Evolutionary conservation across 1,140 invertebrate genomes (phyloP), one percentile per base, ranked within the genome.

Genomic region (Papilio glaucus): DNA sequence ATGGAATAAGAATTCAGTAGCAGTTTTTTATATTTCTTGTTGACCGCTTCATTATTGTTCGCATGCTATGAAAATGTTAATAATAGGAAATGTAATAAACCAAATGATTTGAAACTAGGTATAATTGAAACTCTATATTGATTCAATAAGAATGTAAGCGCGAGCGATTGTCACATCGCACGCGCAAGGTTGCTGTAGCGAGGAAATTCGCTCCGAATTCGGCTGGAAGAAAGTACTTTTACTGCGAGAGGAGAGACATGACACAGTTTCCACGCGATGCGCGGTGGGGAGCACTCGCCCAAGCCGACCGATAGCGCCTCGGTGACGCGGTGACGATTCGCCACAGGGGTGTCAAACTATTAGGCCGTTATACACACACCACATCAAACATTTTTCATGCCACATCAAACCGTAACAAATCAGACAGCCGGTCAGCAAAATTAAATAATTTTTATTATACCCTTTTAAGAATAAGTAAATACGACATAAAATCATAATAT

Each of bases 161-260:
- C 73, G 82, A 69, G 72, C 77, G 74, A 85, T n/a, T 92, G 89
- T 91, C 88, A 92, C 86, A 75, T 81, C 77, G 79, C 77, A 86
- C 78, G 79, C 77, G 85, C 85, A 88, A 87, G 87, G 87, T 87
- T 89, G 85, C 80, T 83, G 80, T 78, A 80, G 80, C 77, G 81
- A 85, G 86, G 86, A 90, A 88, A 90, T 87, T 87, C 79, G 81
- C 85, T 83, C 87, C 84, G 89, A 92, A 92, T 90, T 87, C 89
- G 87, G 87, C 78, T 83, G 74, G 88, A 92, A 92, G 90, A 92
- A 91, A 92, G 89, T 90, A 91, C 89, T 92, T 92, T 91, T 92
- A 91, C 90, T 91, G 75, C 80, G 84, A 88, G 90, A 88, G 82
- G 85, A 81, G 78, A 82, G 81, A 77, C 75, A 83, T 87, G 90